These are phyloP conservation scores for Araneus ventricosus DNA, from an alignment of 1,140 invertebrate species.

Conservation along the genomic window DNA sequence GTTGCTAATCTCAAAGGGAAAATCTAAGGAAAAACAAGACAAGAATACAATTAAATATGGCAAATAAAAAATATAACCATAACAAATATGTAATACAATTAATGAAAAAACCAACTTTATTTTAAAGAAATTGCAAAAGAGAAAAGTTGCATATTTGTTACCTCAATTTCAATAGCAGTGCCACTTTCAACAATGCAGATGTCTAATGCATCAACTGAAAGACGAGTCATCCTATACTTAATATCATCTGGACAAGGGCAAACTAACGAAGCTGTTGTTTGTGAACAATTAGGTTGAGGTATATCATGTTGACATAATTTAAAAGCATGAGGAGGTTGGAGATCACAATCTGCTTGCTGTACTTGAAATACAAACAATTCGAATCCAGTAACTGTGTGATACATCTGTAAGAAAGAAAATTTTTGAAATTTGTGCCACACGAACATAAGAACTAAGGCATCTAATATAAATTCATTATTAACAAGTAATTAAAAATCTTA, in stretches of 20 bases:
- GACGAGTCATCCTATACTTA: conserved; percentile 95
- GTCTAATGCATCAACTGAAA: conserved; percentile 94
- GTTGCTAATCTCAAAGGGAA: conserved; percentile 92
- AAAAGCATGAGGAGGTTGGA: conserved; percentile 88
- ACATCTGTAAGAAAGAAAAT: conserved; percentile 82
- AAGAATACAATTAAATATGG: not conserved
- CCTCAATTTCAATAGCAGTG: conserved; percentile 92
- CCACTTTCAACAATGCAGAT: conserved; percentile 94
- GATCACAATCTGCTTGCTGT: conserved; percentile 92
- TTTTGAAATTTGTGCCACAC: conserved; percentile 45
- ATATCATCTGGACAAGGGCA: conserved; percentile 94
- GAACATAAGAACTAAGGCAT: not conserved
- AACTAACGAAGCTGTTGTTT: conserved; percentile 84
- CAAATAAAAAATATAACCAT: not conserved
- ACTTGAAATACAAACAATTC: conserved; percentile 94
- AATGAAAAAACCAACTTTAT: not conserved
- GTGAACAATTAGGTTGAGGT: conserved; percentile 87
- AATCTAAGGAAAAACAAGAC: conserved; percentile 82
- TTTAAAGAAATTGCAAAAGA: not conserved
- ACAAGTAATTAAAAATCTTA: not conserved
- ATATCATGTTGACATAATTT: conserved; percentile 92
- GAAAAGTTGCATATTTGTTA: conserved; percentile 78
- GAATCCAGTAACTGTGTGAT: conserved; percentile 91
- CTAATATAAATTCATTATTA: not conserved
- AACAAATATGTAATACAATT: not conserved